Evolutionary conservation across 2,113 vertebrate species (phyloP).

Genomic region (Nothoprocta perdicaria): DNA sequence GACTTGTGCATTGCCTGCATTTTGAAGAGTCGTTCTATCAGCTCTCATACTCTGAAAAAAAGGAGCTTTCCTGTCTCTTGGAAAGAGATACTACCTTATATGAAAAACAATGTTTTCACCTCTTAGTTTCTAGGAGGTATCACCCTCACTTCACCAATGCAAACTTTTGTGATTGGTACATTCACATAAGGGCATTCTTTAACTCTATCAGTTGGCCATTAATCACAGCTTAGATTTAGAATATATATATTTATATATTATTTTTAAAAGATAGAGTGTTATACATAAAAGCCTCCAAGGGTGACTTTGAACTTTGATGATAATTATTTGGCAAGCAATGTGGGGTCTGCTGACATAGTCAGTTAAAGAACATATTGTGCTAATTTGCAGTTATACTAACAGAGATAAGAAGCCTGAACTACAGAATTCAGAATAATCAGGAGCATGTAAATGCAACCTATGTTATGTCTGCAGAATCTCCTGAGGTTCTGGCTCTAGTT

Average conservation of each 20-base stretch:
- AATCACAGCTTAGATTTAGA: constrained; percentile 33
- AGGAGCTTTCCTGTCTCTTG: constrained; percentile 12
- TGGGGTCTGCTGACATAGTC: constrained; percentile 46
- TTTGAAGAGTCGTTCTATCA: constrained; percentile 10
- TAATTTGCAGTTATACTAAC: constrained; percentile 58
- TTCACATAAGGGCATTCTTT: constrained; percentile 12
- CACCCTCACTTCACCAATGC: neutral
- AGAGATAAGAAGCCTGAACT: constrained; percentile 58
- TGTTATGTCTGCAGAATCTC: constrained; percentile 11
- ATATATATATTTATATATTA: neutral
- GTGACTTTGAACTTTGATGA: constrained; percentile 57
- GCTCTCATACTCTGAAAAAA: neutral
- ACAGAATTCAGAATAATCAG: constrained; percentile 34
- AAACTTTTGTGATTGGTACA: neutral
- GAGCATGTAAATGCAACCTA: constrained; percentile 20
- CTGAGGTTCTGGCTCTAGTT: constrained; percentile 43
- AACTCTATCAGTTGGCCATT: neutral
- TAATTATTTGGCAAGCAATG: constrained; percentile 60
- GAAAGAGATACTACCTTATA: neutral
- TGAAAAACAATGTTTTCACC: constrained; percentile 17
- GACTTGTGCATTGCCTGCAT: neutral
- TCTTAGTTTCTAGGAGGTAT: neutral
- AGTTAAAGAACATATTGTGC: constrained; percentile 60
- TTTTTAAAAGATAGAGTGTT: constrained; percentile 32
- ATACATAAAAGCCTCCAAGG: constrained; percentile 39